Base-by-base conservation (phyloP, 2,888 invertebrate genomes). In the Meghimatium bilineatum region DNA sequence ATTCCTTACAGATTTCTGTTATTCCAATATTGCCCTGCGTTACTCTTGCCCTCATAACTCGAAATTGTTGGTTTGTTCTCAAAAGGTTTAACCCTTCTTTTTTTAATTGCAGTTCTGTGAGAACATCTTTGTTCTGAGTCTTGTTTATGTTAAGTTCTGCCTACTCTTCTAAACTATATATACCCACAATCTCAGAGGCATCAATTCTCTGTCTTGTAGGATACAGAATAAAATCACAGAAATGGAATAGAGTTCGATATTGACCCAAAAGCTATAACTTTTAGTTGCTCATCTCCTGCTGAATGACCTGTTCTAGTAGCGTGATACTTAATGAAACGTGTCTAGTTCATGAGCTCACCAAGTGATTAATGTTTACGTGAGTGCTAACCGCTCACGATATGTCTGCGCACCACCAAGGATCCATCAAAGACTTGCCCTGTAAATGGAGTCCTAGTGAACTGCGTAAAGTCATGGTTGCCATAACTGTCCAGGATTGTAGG, bases 291-390 rank as follows among this genome's bases (percentile, higher is more conserved):
- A 20, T 69, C 36, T 36, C 36, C 26, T 6, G 26, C 36, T 69
- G 69, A 36, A 36, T 38, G 69, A 38, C 20, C 36, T 14, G 36
- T 34, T 69, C 36, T 34, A 38, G 69, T 69, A 69, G 69, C 69
- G 69, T 69, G 69, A 6, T 69, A 69, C 23, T 34, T 69, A 69
- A 69, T 69, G 69, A 69, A 36, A 36, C 69, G 38, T 69, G 38
- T 69, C 69, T 36, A 69, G 69, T 69, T 36, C 69, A 38, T 69
- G 69, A 69, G n/a, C 69, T 69, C 69, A 17, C 26, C 8, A 20
- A 69, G 69, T 69, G 69, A 69, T 69, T 38, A 36, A 69, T 69
- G 69, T 23, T 1, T 36, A 8, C 34, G 67, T 34, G 32, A 67
- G 32, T 67, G 67, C 36, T 20, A 69, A 34, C 69, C 36, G 38